Evolutionary conservation across 2,888 invertebrate genomes (phyloP).

Genomic region (Hydrotaea diabolus): DNA sequence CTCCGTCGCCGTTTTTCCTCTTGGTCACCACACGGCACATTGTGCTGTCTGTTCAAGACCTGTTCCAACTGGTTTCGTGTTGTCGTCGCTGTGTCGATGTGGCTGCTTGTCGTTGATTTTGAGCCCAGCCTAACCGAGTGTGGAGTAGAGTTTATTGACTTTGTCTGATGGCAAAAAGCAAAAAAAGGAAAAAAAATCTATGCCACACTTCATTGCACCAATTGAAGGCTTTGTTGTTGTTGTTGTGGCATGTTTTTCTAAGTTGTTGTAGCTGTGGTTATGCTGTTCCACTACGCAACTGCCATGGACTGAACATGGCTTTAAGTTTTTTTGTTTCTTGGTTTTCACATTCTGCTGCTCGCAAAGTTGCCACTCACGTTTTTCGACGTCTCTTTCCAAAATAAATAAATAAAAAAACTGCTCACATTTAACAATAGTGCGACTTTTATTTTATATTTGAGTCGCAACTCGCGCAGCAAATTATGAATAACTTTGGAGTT

Average conservation of each 20-base stretch:
- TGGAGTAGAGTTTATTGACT: slow-evolving; percentile 45
- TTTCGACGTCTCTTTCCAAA: neutral
- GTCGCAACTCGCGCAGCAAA: neutral
- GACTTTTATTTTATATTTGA: neutral
- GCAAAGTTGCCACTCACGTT: slow-evolving; percentile 34
- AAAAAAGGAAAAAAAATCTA: slow-evolving; percentile 13
- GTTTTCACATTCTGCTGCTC: neutral
- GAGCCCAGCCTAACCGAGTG: neutral
- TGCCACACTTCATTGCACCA: slow-evolving; percentile 48
- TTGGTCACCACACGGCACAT: too few species aligned
- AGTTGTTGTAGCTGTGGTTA: neutral
- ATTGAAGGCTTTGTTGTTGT: slow-evolving; percentile 36
- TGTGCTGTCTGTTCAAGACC: neutral
- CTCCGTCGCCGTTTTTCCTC: too few species aligned
- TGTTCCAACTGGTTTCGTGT: slow-evolving; percentile 13
- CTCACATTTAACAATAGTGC: neutral
- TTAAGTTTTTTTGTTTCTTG: neutral
- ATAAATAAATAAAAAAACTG: neutral
- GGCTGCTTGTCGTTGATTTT: neutral
- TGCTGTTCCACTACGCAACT: neutral
- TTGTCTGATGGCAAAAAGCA: slow-evolving; percentile 26
- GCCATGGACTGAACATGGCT: neutral
- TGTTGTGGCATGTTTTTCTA: slow-evolving; percentile 17
- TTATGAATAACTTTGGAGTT: slow-evolving; percentile 20
- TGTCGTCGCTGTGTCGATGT: neutral